A percentile compares a stretch with the other conserved stretches of the same genome.
phyloP scores from a whole-genome alignment of 1,140 invertebrate species.

The Ectropis grisescens region DNA sequence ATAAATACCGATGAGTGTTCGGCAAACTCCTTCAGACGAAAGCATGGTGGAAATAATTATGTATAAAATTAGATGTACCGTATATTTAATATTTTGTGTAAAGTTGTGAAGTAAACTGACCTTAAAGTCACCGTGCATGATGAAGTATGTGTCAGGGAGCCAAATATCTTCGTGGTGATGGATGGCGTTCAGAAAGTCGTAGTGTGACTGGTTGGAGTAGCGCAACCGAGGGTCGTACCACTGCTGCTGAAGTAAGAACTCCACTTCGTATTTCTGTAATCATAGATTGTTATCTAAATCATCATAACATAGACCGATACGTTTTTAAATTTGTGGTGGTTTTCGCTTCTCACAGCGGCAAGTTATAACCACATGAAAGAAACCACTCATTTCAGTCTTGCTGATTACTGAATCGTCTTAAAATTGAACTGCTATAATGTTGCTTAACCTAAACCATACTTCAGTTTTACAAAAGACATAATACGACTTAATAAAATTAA shows the following conservation, averaged over 20 bases:
- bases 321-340: no score
- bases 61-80: slow-evolving; percentile 13
- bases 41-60: slow-evolving; percentile 26
- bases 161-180: slow-evolving; percentile 91
- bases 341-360: no score
- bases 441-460: no score
- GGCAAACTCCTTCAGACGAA: slow-evolving; percentile 29
- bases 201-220: slow-evolving; percentile 87
- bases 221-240: slow-evolving; percentile 90
- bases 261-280: slow-evolving; percentile 93
- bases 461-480: no score
- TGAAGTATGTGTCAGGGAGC: slow-evolving; percentile 95
- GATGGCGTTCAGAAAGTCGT: slow-evolving; percentile 90
- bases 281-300: slow-evolving; percentile 1
- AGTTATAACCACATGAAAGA: no score
- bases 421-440: no score
- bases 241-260: slow-evolving; percentile 91
- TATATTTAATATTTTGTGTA: slow-evolving; percentile 1
- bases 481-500: no score
- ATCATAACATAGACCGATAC: no score
- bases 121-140: slow-evolving; percentile 95
- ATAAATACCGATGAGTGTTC: slow-evolving; percentile 29
- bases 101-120: slow-evolving; percentile 21
- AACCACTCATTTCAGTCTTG: no score
- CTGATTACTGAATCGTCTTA: no score